These are phyloP conservation scores for Drosophila mimetica DNA, from an alignment of 2,888 invertebrate genomes.

Conservation along the genomic window DNA sequence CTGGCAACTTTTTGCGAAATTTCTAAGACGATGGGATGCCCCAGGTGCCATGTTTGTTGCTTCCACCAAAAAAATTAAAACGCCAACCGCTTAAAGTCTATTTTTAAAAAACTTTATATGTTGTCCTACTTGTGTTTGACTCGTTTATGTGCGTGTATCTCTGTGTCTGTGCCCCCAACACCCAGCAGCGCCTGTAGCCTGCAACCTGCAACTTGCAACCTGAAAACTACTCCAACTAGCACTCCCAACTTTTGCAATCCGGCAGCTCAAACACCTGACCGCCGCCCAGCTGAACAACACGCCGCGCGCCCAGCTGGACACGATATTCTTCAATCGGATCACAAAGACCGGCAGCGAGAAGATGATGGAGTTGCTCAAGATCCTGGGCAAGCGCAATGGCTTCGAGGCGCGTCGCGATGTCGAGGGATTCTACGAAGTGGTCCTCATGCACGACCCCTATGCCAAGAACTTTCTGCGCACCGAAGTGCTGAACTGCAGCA, in stretches of 20 bases:
- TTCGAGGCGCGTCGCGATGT: slow-evolving; percentile 92
- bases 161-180: slow-evolving; percentile 43
- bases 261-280: slow-evolving; percentile 66
- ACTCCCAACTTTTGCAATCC: slow-evolving; percentile 66
- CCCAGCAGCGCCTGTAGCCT: too few relatives aligned
- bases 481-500: slow-evolving; percentile 89
- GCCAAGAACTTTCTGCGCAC: slow-evolving; percentile 90
- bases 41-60: slow-evolving; percentile 47
- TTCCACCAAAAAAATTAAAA: slow-evolving; percentile 14
- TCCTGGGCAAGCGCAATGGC: slow-evolving; percentile 87
- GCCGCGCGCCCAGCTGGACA: slow-evolving; percentile 85
- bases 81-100: slow-evolving; percentile 31
- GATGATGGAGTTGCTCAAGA: slow-evolving; percentile 92
- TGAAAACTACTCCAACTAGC: slow-evolving; percentile 42
- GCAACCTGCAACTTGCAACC: slow-evolving; percentile 25
- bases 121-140: slow-evolving; percentile 48
- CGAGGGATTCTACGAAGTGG: slow-evolving; percentile 87
- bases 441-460: slow-evolving; percentile 88
- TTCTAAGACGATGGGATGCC: slow-evolving; percentile 35
- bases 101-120: slow-evolving; percentile 33
- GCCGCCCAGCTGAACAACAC: slow-evolving; percentile 76
- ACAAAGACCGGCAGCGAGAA: slow-evolving; percentile 96
- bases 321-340: slow-evolving; percentile 94
- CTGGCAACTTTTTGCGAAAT: slow-evolving; percentile 43
- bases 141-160: slow-evolving; percentile 44